A percentile compares a stretch with the other conserved stretches of the same genome.
Evolutionary conservation across 1,140 invertebrate species (phyloP).

Genomic region (Oscheius sp.): DNA sequence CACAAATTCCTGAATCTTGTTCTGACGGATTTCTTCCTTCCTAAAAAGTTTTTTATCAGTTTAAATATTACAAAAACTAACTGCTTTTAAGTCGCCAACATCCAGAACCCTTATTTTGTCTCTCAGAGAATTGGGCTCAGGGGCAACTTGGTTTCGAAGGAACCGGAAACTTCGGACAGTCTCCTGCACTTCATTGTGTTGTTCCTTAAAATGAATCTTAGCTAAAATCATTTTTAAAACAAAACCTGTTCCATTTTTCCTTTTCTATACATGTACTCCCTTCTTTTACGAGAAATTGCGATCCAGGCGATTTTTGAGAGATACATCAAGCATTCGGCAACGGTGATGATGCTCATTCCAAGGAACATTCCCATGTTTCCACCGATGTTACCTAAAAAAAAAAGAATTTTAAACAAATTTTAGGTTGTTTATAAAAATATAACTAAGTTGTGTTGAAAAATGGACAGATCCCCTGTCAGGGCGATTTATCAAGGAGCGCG

Average conservation of each 20-base stretch:
- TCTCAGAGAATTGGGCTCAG: too few species aligned
- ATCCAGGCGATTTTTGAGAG: conserved; percentile 19
- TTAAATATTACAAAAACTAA: too few species aligned
- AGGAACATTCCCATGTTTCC: conserved; percentile 36
- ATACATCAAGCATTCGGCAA: conserved; percentile 19
- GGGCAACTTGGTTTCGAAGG: not conserved
- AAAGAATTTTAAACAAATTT: not conserved
- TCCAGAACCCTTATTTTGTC: too few species aligned
- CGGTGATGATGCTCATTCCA: conserved; percentile 36
- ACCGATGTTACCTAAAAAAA: conserved; percentile 30
- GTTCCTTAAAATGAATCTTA: not conserved
- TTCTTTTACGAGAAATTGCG: conserved; percentile 15
- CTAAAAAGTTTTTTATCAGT: too few species aligned
- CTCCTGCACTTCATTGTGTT: conserved; percentile 17
- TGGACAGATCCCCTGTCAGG: too few species aligned
- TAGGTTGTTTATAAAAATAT: not conserved
- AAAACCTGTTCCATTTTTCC: conserved; percentile 6
- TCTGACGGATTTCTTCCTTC: too few species aligned
- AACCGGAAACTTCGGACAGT: not conserved
- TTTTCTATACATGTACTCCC: conserved; percentile 27
- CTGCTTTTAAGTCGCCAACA: too few species aligned
- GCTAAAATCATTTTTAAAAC: not conserved
- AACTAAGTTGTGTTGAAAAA: too few species aligned
- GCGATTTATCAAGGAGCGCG: too few species aligned
- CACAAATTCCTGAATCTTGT: too few species aligned